Conservation (phyloP, 2,888 invertebrate genomes). For the Dromius quadrimaculatus region DNA sequence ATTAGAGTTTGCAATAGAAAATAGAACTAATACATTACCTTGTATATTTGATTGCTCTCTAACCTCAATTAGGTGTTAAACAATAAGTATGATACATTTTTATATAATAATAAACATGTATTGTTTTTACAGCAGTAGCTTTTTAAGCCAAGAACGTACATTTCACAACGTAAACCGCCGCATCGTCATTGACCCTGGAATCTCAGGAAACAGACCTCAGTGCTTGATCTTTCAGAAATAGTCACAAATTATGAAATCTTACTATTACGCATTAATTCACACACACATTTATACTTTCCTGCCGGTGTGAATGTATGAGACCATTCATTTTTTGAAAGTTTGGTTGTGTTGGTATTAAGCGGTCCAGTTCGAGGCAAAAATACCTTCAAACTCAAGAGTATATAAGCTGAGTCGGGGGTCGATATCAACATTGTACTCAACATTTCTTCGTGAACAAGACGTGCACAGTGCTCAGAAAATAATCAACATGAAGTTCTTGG, state of each 20-base stretch:
- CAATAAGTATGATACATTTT: too few species aligned
- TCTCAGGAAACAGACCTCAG: slow-evolving; percentile 25
- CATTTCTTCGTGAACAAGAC: slow-evolving; percentile 4
- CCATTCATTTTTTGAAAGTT: not conserved
- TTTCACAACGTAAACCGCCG: not conserved
- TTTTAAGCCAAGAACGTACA: not conserved
- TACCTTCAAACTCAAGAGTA: slow-evolving; percentile 15
- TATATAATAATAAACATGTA: too few species aligned
- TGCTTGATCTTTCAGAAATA: slow-evolving; percentile 27
- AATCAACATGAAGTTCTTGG: slow-evolving; percentile 21
- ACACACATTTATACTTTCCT: not conserved
- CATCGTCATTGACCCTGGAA: slow-evolving; percentile 29
- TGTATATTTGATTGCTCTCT: too few species aligned
- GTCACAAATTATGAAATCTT: slow-evolving; percentile 11
- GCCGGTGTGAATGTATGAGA: not conserved
- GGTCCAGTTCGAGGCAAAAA: slow-evolving; percentile 15
- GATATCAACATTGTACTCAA: not conserved
- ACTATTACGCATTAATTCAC: slow-evolving; percentile 5
- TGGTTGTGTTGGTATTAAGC: slow-evolving; percentile 7
- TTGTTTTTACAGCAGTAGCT: too few species aligned
- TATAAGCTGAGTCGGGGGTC: slow-evolving; percentile 18
- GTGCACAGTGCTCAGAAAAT: not conserved
- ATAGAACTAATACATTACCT: too few species aligned
- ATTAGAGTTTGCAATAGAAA: too few species aligned
- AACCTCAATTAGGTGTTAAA: too few species aligned